Conservation (phyloP, 2,797 vertebrate species). For the Galagoides demidoff region DNA sequence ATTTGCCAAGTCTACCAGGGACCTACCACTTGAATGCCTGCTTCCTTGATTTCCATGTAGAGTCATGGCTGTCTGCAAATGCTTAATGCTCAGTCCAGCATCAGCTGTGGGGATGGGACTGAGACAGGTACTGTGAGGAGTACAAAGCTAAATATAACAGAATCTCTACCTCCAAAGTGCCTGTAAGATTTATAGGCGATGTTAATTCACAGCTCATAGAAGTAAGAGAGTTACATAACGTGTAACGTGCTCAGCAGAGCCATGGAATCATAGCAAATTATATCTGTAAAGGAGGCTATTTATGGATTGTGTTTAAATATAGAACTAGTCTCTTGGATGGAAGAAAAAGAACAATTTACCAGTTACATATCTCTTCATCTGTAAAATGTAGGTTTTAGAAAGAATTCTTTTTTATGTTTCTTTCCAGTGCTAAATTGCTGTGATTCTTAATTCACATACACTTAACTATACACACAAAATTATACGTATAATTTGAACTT, state of each 20-base stretch:
- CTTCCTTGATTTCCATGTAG: background rate
- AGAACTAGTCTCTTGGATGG: constrained; percentile 65
- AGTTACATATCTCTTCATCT: constrained; percentile 43
- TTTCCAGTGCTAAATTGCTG: constrained; percentile 40
- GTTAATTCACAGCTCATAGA: constrained; percentile 14
- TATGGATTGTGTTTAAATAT: constrained; percentile 71
- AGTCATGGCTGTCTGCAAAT: background rate
- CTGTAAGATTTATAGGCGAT: background rate
- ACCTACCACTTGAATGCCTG: background rate
- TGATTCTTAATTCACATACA: constrained; percentile 37
- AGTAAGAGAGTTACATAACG: constrained; percentile 56
- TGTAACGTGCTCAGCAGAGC: background rate
- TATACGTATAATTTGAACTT: background rate
- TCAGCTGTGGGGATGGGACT: background rate
- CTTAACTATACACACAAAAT: background rate
- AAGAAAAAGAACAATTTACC: constrained; percentile 63
- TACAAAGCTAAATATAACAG: background rate
- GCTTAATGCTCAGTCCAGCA: background rate
- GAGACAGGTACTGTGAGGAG: background rate
- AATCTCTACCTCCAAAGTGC: constrained; percentile 24
- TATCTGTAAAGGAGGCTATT: constrained; percentile 58
- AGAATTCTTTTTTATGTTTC: constrained; percentile 14
- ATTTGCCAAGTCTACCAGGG: background rate
- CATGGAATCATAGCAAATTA: constrained; percentile 50
- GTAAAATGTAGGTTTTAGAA: constrained; percentile 43